Evolutionary conservation across 2,113 vertebrate genomes (phyloP).

Genomic region (Scophthalmus maximus): DNA sequence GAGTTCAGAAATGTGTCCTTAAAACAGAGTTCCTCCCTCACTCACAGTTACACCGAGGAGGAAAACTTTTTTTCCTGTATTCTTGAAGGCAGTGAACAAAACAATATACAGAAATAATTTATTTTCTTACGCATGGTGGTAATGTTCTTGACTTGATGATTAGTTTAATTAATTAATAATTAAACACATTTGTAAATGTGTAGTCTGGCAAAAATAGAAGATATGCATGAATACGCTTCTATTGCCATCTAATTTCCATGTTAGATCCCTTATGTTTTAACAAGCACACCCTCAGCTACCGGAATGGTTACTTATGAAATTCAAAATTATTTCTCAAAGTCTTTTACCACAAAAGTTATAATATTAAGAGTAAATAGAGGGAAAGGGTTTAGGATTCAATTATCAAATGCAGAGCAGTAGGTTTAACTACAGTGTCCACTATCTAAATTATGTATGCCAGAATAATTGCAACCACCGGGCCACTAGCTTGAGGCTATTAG

Average conservation of each 20-base stretch:
- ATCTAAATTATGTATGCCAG: slow-evolving; percentile 36
- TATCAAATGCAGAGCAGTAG: neutral
- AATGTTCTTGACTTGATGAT: neutral
- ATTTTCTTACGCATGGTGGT: too few species aligned
- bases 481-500: slow-evolving; percentile 58
- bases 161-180: too few species aligned
- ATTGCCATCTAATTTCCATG: neutral
- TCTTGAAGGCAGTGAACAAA: neutral
- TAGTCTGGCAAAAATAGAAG: neutral
- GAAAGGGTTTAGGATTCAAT: neutral
- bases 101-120: neutral
- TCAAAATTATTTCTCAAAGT: neutral
- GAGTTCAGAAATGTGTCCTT: slow-evolving; percentile 49
- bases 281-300: too few species aligned
- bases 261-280: too few species aligned
- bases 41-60: slow-evolving; percentile 15
- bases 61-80: neutral
- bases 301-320: too few species aligned
- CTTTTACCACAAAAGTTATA: neutral
- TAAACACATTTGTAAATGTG: neutral
- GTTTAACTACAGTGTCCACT: slow-evolving; percentile 26
- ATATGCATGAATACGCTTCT: neutral
- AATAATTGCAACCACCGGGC: slow-evolving; percentile 33
- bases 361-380: slow-evolving; percentile 12
- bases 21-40: slow-evolving; percentile 27